These are phyloP conservation scores for Ceyx margarethae DNA, from an alignment of 2,113 vertebrate genomes.

Conservation along the genomic window DNA sequence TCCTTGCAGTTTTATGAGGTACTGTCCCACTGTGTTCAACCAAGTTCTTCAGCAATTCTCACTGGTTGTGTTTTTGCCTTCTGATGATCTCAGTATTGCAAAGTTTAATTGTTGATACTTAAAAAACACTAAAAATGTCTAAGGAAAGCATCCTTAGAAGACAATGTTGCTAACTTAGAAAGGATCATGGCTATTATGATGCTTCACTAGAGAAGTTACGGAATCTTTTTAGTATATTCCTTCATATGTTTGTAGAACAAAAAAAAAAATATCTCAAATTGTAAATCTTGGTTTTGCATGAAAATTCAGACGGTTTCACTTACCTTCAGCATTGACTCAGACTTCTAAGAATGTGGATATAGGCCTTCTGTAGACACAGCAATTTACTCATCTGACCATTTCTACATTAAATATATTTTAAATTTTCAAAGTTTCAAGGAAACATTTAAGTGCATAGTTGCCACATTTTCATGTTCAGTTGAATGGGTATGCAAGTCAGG, in stretches of 20 bases:
- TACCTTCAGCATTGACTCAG: neutral
- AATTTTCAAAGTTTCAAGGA: neutral
- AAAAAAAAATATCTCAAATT: neutral
- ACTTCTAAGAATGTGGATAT: neutral
- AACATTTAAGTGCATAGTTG: neutral
- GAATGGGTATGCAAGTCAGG: neutral
- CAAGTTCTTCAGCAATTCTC: neutral
- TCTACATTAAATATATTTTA: neutral
- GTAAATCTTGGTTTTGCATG: neutral
- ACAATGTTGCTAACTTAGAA: neutral
- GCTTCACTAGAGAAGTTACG: neutral
- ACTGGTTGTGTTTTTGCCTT: neutral
- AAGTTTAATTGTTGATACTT: neutral
- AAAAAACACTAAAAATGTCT: neutral
- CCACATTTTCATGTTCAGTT: neutral
- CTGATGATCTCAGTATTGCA: neutral
- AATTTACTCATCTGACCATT: neutral
- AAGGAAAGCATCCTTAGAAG: neutral
- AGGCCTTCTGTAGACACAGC: neutral
- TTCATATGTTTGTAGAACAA: neutral
- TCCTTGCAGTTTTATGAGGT: neutral
- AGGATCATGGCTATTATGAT: neutral
- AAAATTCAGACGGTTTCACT: neutral
- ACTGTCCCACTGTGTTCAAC: neutral
- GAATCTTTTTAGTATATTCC: neutral